These are phyloP conservation scores for Xiphorhynchus elegans DNA, from an alignment of 2,113 vertebrate species.

Conservation along the genomic window DNA sequence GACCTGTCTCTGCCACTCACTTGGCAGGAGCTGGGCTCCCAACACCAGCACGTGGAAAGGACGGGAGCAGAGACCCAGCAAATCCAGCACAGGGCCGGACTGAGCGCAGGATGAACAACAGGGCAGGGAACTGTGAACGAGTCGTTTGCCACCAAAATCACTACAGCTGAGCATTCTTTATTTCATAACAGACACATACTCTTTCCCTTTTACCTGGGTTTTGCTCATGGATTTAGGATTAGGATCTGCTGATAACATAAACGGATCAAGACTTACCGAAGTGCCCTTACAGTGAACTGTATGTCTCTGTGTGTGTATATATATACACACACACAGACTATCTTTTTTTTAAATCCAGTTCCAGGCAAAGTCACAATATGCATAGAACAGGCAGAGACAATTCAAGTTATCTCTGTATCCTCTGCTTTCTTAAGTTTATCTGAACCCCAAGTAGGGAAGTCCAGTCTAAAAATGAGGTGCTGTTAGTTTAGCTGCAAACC, in stretches of 20 bases:
- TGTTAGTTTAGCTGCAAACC: neutral
- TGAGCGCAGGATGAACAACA: neutral
- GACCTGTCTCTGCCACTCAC: constrained; percentile 48
- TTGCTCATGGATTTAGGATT: constrained; percentile 42
- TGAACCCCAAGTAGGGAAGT: neutral
- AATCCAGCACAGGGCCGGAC: neutral
- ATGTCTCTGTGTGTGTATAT: neutral
- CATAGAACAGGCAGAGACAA: neutral
- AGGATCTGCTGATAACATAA: constrained; percentile 57
- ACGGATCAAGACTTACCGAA: constrained; percentile 38
- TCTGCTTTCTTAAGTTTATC: neutral
- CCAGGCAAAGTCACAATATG: neutral
- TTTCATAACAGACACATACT: neutral
- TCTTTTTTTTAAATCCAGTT: neutral
- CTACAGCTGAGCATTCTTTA: neutral
- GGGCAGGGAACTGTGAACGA: rapidly evolving
- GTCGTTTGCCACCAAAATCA: neutral
- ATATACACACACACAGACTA: neutral
- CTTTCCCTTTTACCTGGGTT: constrained; percentile 26
- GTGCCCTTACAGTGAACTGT: constrained; percentile 41
- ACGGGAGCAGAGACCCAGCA: neutral
- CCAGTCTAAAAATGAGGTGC: neutral
- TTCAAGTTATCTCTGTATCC: neutral
- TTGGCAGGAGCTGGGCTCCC: neutral
- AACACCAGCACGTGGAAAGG: neutral